Conservation (phyloP, 1,140 invertebrate species). For the Drosophila arawakana region DNA sequence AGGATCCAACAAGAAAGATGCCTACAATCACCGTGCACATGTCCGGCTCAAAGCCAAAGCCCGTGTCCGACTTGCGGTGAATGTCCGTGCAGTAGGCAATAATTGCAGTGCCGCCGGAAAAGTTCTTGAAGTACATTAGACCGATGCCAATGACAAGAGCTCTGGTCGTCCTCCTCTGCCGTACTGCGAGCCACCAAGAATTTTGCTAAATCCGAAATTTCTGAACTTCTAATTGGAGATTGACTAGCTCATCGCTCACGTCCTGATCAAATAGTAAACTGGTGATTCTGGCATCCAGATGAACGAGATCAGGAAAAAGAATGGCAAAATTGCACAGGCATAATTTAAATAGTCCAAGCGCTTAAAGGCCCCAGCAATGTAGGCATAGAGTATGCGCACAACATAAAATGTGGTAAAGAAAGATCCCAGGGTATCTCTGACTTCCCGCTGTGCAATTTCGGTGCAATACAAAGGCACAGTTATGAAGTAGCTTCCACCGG, state of each 20-base stretch:
- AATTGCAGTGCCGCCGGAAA: slow-evolving; percentile 12
- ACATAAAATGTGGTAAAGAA: slow-evolving; percentile 8
- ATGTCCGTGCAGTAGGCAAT: slow-evolving; percentile 2
- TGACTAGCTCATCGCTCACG: not conserved
- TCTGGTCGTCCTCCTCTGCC: slow-evolving; percentile 53
- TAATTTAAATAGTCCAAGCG: not conserved
- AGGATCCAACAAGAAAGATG: not conserved
- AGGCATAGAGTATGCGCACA: slow-evolving; percentile 13
- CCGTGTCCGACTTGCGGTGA: not conserved
- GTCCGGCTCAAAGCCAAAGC: not conserved
- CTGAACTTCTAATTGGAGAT: not conserved
- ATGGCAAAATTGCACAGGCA: slow-evolving; percentile 2
- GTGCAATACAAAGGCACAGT: slow-evolving; percentile 13
- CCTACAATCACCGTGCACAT: slow-evolving; percentile 7
- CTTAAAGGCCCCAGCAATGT: slow-evolving; percentile 1
- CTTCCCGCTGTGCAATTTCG: slow-evolving; percentile 12
- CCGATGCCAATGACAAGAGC: slow-evolving; percentile 86
- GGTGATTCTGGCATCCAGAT: slow-evolving; percentile 30
- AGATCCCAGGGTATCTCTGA: not conserved
- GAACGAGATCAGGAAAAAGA: slow-evolving; percentile 6
- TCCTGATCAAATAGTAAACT: slow-evolving; percentile 20
- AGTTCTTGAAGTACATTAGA: slow-evolving; percentile 59
- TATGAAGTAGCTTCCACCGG: slow-evolving; percentile 9
- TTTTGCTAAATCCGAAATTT: not conserved
- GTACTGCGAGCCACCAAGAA: not conserved